Conservation (phyloP, 2,113 vertebrate genomes). For the Esox niger region DNA sequence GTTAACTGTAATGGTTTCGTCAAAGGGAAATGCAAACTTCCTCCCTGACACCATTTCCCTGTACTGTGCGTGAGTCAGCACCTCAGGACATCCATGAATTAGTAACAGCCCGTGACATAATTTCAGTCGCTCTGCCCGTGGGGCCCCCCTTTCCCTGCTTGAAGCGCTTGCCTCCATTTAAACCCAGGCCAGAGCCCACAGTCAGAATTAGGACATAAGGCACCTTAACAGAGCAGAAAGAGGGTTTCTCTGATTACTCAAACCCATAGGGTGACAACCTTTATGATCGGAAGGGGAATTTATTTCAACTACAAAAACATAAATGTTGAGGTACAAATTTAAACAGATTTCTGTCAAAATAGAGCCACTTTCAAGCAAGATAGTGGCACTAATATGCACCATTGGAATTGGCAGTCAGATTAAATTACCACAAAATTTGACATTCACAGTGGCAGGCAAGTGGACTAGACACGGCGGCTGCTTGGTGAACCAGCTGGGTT, state of each 20-base stretch:
- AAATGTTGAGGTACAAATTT: too few species aligned
- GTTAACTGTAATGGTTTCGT: not conserved
- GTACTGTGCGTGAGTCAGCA: not conserved
- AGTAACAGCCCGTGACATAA: slow-evolving; percentile 4
- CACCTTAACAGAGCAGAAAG: not conserved
- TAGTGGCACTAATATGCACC: too few species aligned
- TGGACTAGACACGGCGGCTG: too few species aligned
- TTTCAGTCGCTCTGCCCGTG: not conserved
- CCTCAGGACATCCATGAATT: slow-evolving; percentile 8
- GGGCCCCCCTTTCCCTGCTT: not conserved
- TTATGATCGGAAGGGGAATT: too few species aligned
- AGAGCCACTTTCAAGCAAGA: too few species aligned
- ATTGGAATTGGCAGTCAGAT: too few species aligned
- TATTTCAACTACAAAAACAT: too few species aligned
- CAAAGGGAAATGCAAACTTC: not conserved
- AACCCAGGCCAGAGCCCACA: not conserved
- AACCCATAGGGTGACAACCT: too few species aligned
- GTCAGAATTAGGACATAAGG: not conserved
- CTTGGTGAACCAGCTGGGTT: too few species aligned
- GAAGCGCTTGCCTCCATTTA: slow-evolving; percentile 1
- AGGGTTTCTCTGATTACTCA: not conserved
- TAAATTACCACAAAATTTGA: too few species aligned
- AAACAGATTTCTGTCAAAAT: too few species aligned
- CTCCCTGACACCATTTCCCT: slow-evolving; percentile 4
- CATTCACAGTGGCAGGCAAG: too few species aligned